These are phyloP conservation scores for Varanus salvator DNA, from an alignment of 2,113 vertebrate species.

Conservation along the genomic window DNA sequence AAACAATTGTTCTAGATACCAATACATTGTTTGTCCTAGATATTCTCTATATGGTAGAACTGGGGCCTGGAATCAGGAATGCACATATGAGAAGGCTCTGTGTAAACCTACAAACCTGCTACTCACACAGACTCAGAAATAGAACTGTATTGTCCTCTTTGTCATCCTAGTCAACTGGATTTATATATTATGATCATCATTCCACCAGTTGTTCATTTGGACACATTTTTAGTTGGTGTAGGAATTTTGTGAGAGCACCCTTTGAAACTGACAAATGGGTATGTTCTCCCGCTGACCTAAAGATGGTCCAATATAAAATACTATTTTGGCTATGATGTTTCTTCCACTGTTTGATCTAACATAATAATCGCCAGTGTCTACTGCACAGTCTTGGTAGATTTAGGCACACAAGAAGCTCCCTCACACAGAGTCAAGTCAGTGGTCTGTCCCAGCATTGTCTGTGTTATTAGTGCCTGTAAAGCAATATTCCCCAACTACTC, in stretches of 20 bases:
- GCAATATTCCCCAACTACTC: too few relatives aligned
- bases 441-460: neutral
- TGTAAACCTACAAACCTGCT: too few relatives aligned
- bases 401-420: neutral
- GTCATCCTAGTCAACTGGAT: too few relatives aligned
- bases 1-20: neutral
- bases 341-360: neutral
- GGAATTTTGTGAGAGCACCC: neutral
- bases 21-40: too few relatives aligned
- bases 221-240: neutral
- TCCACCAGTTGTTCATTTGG: neutral
- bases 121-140: too few relatives aligned
- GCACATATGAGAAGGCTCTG: too few relatives aligned
- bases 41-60: too few relatives aligned
- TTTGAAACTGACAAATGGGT: neutral
- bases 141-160: too few relatives aligned
- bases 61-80: too few relatives aligned
- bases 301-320: neutral
- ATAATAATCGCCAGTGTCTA: neutral
- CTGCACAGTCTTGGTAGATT: neutral
- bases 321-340: neutral
- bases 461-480: neutral
- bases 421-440: neutral
- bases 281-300: neutral
- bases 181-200: too few relatives aligned